Evolutionary conservation across 2,797 vertebrate species (phyloP).

Genomic region (Coendou prehensilis): DNA sequence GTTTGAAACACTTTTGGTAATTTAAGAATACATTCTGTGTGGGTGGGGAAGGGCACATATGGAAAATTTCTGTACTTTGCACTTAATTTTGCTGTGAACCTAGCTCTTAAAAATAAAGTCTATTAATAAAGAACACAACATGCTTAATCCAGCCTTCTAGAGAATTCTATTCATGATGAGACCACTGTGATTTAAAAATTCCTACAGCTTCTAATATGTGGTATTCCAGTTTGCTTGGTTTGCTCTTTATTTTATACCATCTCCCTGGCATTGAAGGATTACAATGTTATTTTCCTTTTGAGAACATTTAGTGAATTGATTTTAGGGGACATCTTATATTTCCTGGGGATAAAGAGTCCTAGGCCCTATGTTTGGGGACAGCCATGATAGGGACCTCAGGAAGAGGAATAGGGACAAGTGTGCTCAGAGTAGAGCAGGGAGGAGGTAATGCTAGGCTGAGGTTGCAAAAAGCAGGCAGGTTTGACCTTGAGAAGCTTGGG

Average conservation of each 20-base stretch:
- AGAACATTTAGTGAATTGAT: background rate
- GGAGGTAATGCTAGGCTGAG: background rate
- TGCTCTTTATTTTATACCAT: background rate
- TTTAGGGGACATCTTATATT: background rate
- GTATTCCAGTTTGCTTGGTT: background rate
- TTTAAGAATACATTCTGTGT: background rate
- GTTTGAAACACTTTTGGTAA: background rate
- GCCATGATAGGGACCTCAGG: background rate
- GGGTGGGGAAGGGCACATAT: background rate
- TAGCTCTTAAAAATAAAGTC: background rate
- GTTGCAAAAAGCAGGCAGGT: background rate
- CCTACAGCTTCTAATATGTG: background rate
- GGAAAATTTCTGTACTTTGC: background rate
- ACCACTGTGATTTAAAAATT: background rate
- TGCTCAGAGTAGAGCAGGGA: background rate
- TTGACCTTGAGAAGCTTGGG: background rate
- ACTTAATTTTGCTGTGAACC: background rate
- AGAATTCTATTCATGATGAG: background rate
- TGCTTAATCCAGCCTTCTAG: background rate
- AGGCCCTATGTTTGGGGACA: background rate
- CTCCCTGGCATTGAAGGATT: background rate
- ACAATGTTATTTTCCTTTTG: background rate
- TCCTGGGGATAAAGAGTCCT: background rate
- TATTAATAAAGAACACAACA: background rate
- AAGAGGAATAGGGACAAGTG: background rate